Evolutionary conservation across 2,888 invertebrate genomes (phyloP), one percentile per base, ranked within the genome.

Genomic region (Neuroscelio doddi): DNA sequence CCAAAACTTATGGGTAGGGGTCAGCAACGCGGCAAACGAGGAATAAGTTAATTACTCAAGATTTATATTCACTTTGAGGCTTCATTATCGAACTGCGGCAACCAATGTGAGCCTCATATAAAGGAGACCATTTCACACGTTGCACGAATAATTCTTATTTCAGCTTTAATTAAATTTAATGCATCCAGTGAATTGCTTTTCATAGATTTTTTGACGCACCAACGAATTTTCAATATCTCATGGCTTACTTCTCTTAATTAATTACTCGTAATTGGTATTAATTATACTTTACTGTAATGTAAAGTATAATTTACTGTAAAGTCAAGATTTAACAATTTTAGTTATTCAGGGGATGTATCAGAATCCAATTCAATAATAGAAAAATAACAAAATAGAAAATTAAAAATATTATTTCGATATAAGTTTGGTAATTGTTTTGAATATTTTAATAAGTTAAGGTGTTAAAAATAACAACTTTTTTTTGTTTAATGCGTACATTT

Each of bases 31-130:
- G 30, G 39, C 44, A 59, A 72, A 72, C 59, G 62, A 55, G 57
- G 65, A 67, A 73, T 70, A 73, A 74, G 68, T 74, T 70, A 67
- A 73, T 73, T 71, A 69, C 61, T 29, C 34, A 44, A 58, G 66
- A 74, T 72, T 74, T 69, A 73, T 71, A 70, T 67, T 69, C 71
- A 67, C 58, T 68, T 63, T 61, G 53, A 62, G 53, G 61, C 50
- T 64, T 65, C 56, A 63, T 67, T 63, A 63, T 65, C 51, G 57
- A 41, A 29, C 27, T 24, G 10, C 16, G 27, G 38, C 32, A 10
- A 21, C 21, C 44, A 51, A 30, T 30, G 30, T 3, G 30, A 30
- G 4, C 30, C 9, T 3, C n/a, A 5, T 3, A 9, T 3, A 30
- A 58, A 58, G 38, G 12, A 3, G 39, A 17, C 21, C 16, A 10